A percentile compares a stretch with the other conserved stretches of the same genome.
phyloP scores from a whole-genome alignment of 2,888 invertebrate species.

The Epistrophella euchroma region DNA sequence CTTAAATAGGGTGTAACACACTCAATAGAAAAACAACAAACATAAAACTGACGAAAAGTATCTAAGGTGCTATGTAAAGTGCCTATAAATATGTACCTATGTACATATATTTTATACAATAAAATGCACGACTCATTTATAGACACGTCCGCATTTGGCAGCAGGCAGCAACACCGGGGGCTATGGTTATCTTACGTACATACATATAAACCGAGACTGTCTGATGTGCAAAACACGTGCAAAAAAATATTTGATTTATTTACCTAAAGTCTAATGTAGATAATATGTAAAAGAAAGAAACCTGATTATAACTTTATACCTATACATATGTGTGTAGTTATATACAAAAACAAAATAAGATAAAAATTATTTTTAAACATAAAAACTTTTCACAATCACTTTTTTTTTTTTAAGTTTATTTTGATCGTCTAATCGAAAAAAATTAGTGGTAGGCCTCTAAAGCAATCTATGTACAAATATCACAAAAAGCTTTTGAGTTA shows the following conservation, averaged over 20 bases:
- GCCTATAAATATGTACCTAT: not conserved
- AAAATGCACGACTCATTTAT: constrained; percentile 50
- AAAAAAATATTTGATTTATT: constrained; percentile 16
- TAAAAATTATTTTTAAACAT: constrained; percentile 14
- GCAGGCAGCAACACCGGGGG: not conserved
- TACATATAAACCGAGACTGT: not conserved
- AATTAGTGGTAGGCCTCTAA: not conserved
- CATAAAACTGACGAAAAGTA: constrained; percentile 21
- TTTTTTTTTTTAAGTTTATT: constrained; percentile 59
- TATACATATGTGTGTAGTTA: no score
- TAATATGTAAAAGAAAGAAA: constrained; percentile 50
- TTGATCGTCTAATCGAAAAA: constrained; percentile 64
- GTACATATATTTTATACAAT: not conserved
- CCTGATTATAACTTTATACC: constrained; percentile 57
- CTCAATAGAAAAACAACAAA: constrained; percentile 13
- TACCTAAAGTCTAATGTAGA: not conserved
- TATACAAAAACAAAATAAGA: constrained; percentile 25
- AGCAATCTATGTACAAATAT: no score
- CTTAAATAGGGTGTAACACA: constrained; percentile 44
- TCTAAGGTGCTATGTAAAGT: constrained; percentile 2
- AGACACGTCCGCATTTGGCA: constrained; percentile 33
- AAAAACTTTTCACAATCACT: constrained; percentile 66
- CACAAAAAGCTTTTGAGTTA: constrained; percentile 24
- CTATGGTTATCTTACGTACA: constrained; percentile 32
- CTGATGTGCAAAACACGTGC: constrained; percentile 62